phyloP scores from a whole-genome alignment of 2,113 vertebrate species.

The Choloepus hoffmanni region DNA sequence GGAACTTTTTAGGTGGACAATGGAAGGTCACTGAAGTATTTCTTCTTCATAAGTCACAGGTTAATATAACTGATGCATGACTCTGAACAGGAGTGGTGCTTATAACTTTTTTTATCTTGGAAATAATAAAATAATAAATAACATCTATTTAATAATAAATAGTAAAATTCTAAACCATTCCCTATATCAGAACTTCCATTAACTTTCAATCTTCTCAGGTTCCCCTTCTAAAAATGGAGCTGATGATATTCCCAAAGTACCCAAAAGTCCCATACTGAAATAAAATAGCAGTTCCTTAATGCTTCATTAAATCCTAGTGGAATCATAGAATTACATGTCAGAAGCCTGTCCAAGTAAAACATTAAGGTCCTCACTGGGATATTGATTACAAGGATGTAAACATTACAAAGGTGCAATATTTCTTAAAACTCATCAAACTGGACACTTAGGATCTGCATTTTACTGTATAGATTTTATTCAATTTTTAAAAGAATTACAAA shows the following conservation, averaged over 20 bases:
- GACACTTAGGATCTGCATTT: background rate
- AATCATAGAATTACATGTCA: background rate
- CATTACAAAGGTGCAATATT: too few species aligned
- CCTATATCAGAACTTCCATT: background rate
- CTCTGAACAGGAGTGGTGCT: background rate
- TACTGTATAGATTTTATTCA: background rate
- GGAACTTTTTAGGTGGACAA: background rate
- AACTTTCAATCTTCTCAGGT: background rate
- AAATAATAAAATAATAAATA: background rate
- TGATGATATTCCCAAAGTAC: background rate
- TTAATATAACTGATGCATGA: background rate
- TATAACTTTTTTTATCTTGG: background rate
- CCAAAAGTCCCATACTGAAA: background rate
- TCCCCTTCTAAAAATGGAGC: background rate
- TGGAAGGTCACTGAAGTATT: background rate
- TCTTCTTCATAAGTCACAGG: background rate
- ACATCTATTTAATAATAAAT: too few species aligned
- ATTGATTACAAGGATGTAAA: background rate
- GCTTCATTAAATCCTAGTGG: slow-evolving; percentile 10
- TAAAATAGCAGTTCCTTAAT: background rate
- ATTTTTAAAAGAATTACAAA: background rate
- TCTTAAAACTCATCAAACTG: background rate
- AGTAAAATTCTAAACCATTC: background rate
- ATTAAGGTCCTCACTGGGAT: background rate
- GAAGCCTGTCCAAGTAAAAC: background rate